Percentiles rank a stretch among this genome's conserved stretches.
Evolutionary conservation across 2,888 invertebrate genomes (phyloP).

Genomic region (Ptilodon capucinus): DNA sequence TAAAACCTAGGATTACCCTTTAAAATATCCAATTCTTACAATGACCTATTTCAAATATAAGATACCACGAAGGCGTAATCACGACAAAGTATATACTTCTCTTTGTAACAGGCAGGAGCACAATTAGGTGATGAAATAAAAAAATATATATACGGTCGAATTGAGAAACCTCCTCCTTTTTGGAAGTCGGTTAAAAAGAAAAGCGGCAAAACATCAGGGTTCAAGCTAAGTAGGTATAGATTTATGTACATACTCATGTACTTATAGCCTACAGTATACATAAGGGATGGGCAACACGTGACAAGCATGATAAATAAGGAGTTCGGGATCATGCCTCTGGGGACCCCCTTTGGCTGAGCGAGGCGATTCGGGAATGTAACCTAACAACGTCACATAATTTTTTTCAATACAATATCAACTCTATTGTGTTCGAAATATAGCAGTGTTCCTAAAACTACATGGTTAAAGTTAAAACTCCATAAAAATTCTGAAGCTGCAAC

Average conservation of each 20-base stretch:
- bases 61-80: too few relatives aligned
- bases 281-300: slow-evolving; percentile 81
- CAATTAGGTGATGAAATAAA: slow-evolving; percentile 17
- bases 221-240: slow-evolving; percentile 34
- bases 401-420: slow-evolving; percentile 38
- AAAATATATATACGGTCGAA: too few relatives aligned
- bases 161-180: too few relatives aligned
- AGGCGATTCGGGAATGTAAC: slow-evolving; percentile 53
- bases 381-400: slow-evolving; percentile 42
- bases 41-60: too few relatives aligned
- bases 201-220: slow-evolving; percentile 26
- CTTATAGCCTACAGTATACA: slow-evolving; percentile 65
- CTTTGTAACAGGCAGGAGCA: too few relatives aligned
- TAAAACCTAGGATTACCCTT: too few relatives aligned
- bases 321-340: slow-evolving; percentile 76
- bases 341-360: slow-evolving; percentile 69
- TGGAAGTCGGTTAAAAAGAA: too few relatives aligned
- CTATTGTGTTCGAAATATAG: slow-evolving; percentile 33
- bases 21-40: too few relatives aligned
- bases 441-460: slow-evolving; percentile 22
- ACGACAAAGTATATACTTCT: too few relatives aligned
- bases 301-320: slow-evolving; percentile 80
- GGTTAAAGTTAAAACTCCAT: slow-evolving; percentile 46
- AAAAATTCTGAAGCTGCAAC: slow-evolving; percentile 63
- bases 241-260: slow-evolving; percentile 48